These are phyloP conservation scores for Lerista edwardsae DNA, from an alignment of 2,797 vertebrate species.

Conservation along the genomic window DNA sequence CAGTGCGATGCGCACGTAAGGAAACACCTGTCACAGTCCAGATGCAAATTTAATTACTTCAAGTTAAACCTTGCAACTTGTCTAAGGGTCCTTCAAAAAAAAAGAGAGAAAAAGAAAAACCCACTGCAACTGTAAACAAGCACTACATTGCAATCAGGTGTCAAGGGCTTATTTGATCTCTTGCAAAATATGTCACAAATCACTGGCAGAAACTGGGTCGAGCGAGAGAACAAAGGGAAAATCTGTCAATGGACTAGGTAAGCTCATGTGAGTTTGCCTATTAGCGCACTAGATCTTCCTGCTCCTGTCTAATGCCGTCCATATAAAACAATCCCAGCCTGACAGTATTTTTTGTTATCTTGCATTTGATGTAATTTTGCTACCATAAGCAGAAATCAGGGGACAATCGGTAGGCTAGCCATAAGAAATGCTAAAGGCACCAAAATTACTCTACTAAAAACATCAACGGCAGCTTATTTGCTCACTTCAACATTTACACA, in stretches of 20 bases:
- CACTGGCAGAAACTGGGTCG: constrained; percentile 89
- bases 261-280: constrained; percentile 88
- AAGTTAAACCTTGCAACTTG: constrained; percentile 90
- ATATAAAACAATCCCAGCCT: constrained; percentile 72
- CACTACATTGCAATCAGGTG: constrained; percentile 92
- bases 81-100: constrained; percentile 83
- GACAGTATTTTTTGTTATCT: constrained; percentile 78
- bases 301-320: constrained; percentile 80
- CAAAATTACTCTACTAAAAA: constrained; percentile 47
- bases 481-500: background rate
- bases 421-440: constrained; percentile 34
- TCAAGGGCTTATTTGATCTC: constrained; percentile 93
- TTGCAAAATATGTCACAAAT: constrained; percentile 91
- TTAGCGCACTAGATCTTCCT: constrained; percentile 82
- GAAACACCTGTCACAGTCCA: constrained; percentile 86
- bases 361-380: constrained; percentile 81
- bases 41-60: constrained; percentile 97
- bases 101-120: background rate
- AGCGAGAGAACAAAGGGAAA: constrained; percentile 88
- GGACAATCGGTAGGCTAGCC: constrained; percentile 56
- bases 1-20: constrained; percentile 69
- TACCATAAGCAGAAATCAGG: constrained; percentile 68
- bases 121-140: constrained; percentile 89
- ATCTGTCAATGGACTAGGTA: constrained; percentile 87
- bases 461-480: background rate